Conservation (phyloP, 1,140 invertebrate genomes). For the Eurosta solidaginis region DNA sequence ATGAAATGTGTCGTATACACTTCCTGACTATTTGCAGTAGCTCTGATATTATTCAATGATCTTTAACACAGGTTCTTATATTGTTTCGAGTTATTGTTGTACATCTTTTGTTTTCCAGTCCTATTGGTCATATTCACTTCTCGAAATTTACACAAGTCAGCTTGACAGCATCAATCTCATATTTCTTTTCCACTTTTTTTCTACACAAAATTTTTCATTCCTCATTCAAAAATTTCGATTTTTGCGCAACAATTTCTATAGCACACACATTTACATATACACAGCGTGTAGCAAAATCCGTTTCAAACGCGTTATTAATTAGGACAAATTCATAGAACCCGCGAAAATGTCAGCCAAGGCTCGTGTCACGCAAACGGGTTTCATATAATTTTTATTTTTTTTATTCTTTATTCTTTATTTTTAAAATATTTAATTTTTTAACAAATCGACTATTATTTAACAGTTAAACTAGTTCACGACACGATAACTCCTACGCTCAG, state of each 20-base stretch:
- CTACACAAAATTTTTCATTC: neutral
- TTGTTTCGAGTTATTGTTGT: neutral
- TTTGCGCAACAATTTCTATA: neutral
- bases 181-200: neutral
- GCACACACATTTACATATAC: neutral
- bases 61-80: neutral
- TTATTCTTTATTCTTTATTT: too few relatives aligned
- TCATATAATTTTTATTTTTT: too few relatives aligned
- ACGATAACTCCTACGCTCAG: neutral
- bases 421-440: too few relatives aligned
- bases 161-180: neutral
- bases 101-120: neutral
- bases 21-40: conserved; percentile 20
- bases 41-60: neutral
- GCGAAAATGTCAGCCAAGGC: neutral
- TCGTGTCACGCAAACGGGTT: neutral
- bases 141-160: too few relatives aligned
- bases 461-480: neutral
- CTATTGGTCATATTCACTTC: too few relatives aligned
- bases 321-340: neutral
- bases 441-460: too few relatives aligned
- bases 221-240: neutral
- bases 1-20: conserved; percentile 3
- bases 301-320: neutral
- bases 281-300: neutral